Conservation (phyloP, 2,113 vertebrate genomes). For the Mustela nigripes region DNA sequence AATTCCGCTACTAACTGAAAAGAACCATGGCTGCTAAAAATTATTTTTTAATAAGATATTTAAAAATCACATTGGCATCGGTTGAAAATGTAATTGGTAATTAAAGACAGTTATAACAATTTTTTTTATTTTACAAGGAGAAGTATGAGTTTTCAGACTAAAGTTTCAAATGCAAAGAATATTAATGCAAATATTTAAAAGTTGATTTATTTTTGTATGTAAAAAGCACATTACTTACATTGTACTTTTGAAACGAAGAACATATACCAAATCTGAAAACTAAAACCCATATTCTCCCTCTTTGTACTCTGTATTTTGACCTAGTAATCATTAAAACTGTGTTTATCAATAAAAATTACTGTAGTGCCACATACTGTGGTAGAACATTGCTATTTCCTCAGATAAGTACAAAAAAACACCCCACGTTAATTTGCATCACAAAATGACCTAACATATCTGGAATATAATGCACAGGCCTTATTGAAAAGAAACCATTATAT, state of each 20-base stretch:
- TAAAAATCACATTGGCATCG: conserved; percentile 36
- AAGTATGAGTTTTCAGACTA: conserved; percentile 59
- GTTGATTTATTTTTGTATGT: conserved; percentile 33
- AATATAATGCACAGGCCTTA: conserved; percentile 58
- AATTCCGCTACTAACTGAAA: conserved; percentile 56
- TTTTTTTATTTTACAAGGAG: conserved; percentile 53
- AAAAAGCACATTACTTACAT: conserved; percentile 30
- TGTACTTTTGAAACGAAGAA: conserved; percentile 42
- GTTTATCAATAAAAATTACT: conserved; percentile 68
- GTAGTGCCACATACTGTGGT: background rate
- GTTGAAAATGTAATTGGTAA: conserved; percentile 71
- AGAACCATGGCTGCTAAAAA: conserved; percentile 49
- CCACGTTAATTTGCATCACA: conserved; percentile 67
- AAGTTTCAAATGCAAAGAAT: conserved; percentile 42
- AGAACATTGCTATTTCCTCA: conserved; percentile 34
- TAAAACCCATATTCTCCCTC: background rate
- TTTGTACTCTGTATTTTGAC: conserved; percentile 58
- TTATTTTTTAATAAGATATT: conserved; percentile 73
- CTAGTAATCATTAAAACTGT: conserved; percentile 61
- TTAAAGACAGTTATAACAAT: conserved; percentile 22
- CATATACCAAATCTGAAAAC: conserved; percentile 52
- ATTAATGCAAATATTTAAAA: conserved; percentile 30
- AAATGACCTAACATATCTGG: conserved; percentile 64
- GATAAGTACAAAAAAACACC: conserved; percentile 9
- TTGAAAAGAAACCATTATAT: conserved; percentile 60